phyloP scores from a whole-genome alignment of 2,113 vertebrate genomes.

The Eclectus roratus region DNA sequence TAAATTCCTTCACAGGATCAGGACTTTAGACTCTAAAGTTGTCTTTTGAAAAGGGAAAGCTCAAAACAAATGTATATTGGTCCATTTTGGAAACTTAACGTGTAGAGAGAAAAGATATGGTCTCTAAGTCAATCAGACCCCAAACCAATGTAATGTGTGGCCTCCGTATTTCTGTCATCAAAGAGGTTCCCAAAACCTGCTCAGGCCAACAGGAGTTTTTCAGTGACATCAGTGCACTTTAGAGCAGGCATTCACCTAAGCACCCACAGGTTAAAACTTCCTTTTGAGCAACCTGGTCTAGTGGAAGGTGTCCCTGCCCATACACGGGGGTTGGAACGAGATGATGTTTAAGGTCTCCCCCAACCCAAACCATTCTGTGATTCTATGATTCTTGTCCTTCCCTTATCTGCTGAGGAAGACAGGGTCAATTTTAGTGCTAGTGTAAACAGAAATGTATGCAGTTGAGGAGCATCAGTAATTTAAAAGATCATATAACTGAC shows the following conservation, averaged over 20 bases:
- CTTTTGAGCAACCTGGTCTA: background rate
- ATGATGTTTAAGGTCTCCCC: background rate
- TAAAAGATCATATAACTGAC: background rate
- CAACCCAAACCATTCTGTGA: background rate
- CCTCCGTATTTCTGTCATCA: background rate
- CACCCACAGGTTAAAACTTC: background rate
- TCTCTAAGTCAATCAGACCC: background rate
- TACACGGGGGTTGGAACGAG: background rate
- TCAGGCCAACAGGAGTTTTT: background rate
- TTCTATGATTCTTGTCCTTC: background rate
- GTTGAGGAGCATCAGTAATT: background rate
- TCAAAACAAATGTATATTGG: background rate
- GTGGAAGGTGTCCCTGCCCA: background rate
- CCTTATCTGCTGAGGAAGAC: background rate
- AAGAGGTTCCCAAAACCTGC: background rate
- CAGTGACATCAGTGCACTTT: background rate
- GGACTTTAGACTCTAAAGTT: background rate
- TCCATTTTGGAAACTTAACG: background rate
- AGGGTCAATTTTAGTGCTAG: background rate
- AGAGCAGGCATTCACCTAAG: background rate
- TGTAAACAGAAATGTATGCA: background rate
- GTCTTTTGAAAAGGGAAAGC: background rate
- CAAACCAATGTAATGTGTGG: background rate
- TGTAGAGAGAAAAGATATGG: background rate
- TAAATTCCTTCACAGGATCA: background rate